A percentile compares a stretch with the other conserved stretches of the same genome.
These are phyloP conservation scores for Rhinogobio ventralis DNA, from an alignment of 2,797 vertebrate species.

Conservation along the genomic window DNA sequence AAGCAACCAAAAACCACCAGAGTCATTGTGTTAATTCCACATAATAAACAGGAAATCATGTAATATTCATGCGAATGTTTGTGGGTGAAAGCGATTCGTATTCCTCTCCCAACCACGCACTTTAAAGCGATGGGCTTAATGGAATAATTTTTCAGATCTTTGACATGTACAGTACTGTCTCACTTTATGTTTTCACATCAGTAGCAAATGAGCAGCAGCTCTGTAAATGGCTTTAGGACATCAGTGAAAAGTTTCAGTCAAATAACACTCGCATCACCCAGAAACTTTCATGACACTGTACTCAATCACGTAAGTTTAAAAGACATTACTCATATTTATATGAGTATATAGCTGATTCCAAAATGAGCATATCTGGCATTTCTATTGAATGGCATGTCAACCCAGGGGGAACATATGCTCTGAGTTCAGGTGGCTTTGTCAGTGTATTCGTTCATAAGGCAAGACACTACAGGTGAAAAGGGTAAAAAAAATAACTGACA, in stretches of 20 bases:
- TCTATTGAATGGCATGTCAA: neutral
- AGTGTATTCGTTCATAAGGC: no score
- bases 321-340: neutral
- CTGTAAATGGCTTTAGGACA: conserved; percentile 13
- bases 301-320: neutral
- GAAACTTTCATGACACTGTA: neutral
- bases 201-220: conserved; percentile 14
- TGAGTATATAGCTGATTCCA: neutral
- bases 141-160: conserved; percentile 69
- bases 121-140: conserved; percentile 65
- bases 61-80: conserved; percentile 31
- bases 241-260: conserved; percentile 11
- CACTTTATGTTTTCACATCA: conserved; percentile 52
- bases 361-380: neutral
- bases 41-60: conserved; percentile 39
- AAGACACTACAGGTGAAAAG: no score
- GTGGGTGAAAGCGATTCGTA: conserved; percentile 50
- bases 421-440: neutral
- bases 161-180: conserved; percentile 44
- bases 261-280: neutral
- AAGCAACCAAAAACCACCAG: conserved; percentile 33
- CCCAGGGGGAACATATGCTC: neutral
- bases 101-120: conserved; percentile 59
- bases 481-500: no score
- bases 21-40: conserved; percentile 50